Base-by-base conservation (phyloP, 1,140 invertebrate genomes). In the Conus ventricosus region DNA sequence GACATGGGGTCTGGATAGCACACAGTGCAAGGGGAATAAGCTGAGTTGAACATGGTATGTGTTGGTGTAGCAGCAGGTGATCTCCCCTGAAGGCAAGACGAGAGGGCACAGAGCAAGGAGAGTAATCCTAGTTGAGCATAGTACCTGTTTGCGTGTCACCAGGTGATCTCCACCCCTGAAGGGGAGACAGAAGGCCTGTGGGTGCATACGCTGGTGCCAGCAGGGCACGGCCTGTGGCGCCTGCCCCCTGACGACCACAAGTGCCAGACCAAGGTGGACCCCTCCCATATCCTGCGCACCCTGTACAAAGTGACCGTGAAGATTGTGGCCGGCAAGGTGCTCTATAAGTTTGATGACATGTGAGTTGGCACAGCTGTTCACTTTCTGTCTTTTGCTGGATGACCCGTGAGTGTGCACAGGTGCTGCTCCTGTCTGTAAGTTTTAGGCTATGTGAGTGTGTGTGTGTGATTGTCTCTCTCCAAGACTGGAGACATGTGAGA, bases 311-410 rank as follows among this genome's bases (percentile, higher is more conserved):
- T 71, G 8, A 87, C 39, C 15, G 85, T 87, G 53, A 78, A 80
- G 71, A 87, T 87, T 27, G 25, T 87, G 23, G 85, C 71, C 5
- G 67, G 71, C 51, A 87, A 87, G 54, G 85, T 87, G 71, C 75
- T 78, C 75, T 87, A 87, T 54, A 87, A 87, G 71, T 87, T 87
- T 27, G 85, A 87, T 15, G 85, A 87, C 71, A 55, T 84, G 82
- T 84, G 51, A 81, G 80, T 81, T 7, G 13, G 11, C 67, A 71
- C 67, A 13, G 67, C 67, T 71, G 67, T 71, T 71, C 17, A 20
- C 6, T 20, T 71, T 71, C 20, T 23, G 8, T 60, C 57, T 15
- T 60, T 60, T 60, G 57, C 57, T 60, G 39, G 39, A 39, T 39
- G 39, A 39, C 39, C 39, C 39, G 3, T 39, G 39, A 39, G 39